phyloP scores from a whole-genome alignment of 1,140 invertebrate species.

The Sinonovacula constricta region DNA sequence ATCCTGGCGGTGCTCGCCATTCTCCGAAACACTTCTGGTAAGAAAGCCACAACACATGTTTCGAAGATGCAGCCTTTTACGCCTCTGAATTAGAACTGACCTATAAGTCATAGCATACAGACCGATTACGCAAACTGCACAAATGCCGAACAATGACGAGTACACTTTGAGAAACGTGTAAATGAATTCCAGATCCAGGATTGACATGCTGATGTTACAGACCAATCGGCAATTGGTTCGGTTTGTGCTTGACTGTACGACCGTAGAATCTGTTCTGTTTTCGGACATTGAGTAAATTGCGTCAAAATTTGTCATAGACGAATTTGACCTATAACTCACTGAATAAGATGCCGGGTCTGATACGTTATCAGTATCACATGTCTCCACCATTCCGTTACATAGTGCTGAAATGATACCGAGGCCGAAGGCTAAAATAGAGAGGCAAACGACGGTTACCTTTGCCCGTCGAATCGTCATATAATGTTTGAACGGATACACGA shows the following conservation, averaged over 20 bases:
- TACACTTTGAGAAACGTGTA: conserved; percentile 66
- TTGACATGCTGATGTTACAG: conserved; percentile 39
- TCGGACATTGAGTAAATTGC: too few species aligned
- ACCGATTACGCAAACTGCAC: conserved; percentile 65
- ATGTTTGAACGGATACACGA: conserved; percentile 72
- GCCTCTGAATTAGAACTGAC: conserved; percentile 65
- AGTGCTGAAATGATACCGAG: conserved; percentile 66
- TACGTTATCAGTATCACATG: too few species aligned
- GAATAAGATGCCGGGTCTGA: neutral
- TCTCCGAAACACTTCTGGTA: conserved; percentile 16
- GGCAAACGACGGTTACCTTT: conserved; percentile 64
- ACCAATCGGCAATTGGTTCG: neutral
- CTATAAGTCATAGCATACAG: conserved; percentile 71
- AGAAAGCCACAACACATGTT: conserved; percentile 57
- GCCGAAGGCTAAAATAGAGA: conserved; percentile 64
- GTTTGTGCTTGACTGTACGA: neutral
- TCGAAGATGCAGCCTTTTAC: conserved; percentile 49
- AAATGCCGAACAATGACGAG: conserved; percentile 66
- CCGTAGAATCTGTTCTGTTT: neutral
- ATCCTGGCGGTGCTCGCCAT: conserved; percentile 11
- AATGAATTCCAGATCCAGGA: conserved; percentile 45
- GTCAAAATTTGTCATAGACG: neutral
- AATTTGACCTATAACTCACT: neutral
- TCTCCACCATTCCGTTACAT: conserved; percentile 44
- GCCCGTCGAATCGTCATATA: conserved; percentile 69